Percentiles rank a stretch among this genome's conserved stretches.
Conservation (phyloP, 2,888 invertebrate genomes). For the Malacosoma neustria region DNA sequence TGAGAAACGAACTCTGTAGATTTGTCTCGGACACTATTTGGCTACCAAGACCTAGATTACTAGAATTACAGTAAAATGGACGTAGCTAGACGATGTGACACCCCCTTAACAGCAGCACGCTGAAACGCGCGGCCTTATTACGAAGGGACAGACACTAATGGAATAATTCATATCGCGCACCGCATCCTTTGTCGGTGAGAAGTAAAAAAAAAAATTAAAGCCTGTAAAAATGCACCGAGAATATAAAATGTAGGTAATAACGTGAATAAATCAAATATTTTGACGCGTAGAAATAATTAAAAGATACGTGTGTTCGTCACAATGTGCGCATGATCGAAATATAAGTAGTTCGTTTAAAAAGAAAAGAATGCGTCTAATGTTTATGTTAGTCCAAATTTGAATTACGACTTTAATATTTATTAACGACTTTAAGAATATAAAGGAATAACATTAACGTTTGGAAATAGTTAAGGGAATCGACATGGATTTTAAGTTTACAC, state of each 20-base stretch:
- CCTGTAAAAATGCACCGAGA: conserved; percentile 13
- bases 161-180: conserved; percentile 45
- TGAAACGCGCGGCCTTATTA: conserved; percentile 8
- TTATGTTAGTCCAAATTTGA: neutral
- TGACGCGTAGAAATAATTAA: neutral
- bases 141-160: conserved; percentile 27
- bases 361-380: neutral
- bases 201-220: neutral
- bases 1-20: too few species aligned
- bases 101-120: neutral
- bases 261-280: conserved; percentile 6
- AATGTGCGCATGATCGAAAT: neutral
- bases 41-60: neutral
- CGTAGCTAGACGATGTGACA: too few species aligned
- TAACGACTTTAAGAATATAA: too few species aligned
- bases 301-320: neutral
- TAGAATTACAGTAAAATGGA: too few species aligned
- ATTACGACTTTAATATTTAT: neutral
- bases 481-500: too few species aligned
- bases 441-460: too few species aligned
- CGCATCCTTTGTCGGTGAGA: conserved; percentile 31
- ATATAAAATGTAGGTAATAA: conserved; percentile 6
- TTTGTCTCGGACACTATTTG: too few species aligned
- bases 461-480: too few species aligned
- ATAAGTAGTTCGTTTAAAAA: neutral